phyloP scores from a whole-genome alignment of 2,797 vertebrate genomes.

The Chiloscyllium punctatum region DNA sequence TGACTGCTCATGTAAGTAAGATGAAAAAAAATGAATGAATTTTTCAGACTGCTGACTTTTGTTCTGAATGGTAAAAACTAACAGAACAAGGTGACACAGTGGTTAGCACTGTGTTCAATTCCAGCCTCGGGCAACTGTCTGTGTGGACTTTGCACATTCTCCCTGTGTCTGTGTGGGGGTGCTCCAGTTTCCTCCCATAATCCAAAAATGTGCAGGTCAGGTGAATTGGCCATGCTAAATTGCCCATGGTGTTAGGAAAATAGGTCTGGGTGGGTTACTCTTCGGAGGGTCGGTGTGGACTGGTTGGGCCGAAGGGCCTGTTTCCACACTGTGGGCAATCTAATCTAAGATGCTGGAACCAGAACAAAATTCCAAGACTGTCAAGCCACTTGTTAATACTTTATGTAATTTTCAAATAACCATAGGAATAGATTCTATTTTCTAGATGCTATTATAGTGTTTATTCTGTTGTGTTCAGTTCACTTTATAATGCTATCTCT shows the following conservation, averaged over 20 bases:
- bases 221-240: no score
- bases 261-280: no score
- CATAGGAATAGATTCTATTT: not conserved
- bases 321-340: no score
- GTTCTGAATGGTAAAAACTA: not conserved
- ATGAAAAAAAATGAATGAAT: not conserved
- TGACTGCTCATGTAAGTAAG: constrained; percentile 24
- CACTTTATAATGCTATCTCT: not conserved
- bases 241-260: no score
- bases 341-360: not conserved
- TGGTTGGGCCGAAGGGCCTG: no score
- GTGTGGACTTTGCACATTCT: no score
- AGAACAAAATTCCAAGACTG: not conserved
- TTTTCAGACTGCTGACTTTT: not conserved
- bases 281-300: no score
- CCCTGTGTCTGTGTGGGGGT: no score
- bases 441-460: not conserved
- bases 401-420: not conserved
- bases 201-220: no score
- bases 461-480: not conserved
- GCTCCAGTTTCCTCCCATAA: no score
- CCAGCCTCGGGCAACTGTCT: no score
- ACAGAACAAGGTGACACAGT: not conserved
- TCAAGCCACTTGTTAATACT: not conserved
- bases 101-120: no score